phyloP scores from a whole-genome alignment of 2,113 vertebrate genomes.

The Labrus mixtus region DNA sequence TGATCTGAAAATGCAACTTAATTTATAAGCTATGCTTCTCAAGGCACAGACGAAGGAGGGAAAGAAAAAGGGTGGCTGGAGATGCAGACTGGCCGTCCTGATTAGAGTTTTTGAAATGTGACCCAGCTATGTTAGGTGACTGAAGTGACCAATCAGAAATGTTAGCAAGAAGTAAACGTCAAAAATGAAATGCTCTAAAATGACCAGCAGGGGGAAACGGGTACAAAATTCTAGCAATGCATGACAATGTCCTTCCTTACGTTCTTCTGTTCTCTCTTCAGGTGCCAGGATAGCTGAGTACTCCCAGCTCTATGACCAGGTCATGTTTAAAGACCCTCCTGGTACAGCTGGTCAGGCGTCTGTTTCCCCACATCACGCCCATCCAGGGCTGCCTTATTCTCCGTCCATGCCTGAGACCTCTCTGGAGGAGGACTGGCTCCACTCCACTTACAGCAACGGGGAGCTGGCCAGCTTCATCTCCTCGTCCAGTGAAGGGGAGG shows the following conservation, averaged over 20 bases:
- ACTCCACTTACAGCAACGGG: slow-evolving; percentile 93
- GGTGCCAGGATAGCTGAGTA: slow-evolving; percentile 98
- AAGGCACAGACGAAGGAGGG: too few relatives aligned
- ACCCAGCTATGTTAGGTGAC: too few relatives aligned
- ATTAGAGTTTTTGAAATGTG: too few relatives aligned
- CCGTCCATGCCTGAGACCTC: slow-evolving; percentile 78
- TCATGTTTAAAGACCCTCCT: slow-evolving; percentile 87
- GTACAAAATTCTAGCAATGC: too few relatives aligned
- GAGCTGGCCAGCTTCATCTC: slow-evolving; percentile 89
- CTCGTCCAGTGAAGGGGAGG: slow-evolving; percentile 74
- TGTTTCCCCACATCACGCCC: slow-evolving; percentile 65
- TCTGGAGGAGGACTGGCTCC: slow-evolving; percentile 90
- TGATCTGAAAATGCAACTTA: too few relatives aligned
- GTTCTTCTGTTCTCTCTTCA: slow-evolving; percentile 61
- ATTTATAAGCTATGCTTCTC: too few relatives aligned
- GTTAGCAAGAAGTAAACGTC: too few relatives aligned
- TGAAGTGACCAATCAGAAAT: too few relatives aligned
- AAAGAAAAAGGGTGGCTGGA: too few relatives aligned
- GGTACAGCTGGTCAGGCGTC: slow-evolving; percentile 75
- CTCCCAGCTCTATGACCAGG: slow-evolving; percentile 97
- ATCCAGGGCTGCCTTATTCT: slow-evolving; percentile 71
- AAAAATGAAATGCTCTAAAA: too few relatives aligned
- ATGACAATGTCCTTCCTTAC: not conserved
- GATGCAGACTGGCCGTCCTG: too few relatives aligned
- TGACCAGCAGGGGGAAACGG: too few relatives aligned